Base-by-base conservation (phyloP, 2,797 vertebrate genomes). In the Todus mexicanus region DNA sequence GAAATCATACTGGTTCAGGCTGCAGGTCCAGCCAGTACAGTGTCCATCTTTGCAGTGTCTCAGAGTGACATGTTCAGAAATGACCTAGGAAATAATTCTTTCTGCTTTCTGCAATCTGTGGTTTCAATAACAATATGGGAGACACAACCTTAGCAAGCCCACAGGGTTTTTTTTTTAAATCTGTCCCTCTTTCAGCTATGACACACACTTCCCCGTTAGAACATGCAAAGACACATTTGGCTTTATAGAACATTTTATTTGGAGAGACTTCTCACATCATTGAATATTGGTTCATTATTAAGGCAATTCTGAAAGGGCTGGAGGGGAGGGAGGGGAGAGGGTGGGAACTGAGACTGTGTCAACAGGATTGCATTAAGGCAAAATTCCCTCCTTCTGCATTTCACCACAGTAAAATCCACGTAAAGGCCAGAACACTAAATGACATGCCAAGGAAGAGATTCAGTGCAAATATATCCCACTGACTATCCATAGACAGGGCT, bases 241-340 rank as follows among this genome's bases (percentile, higher is more conserved):
- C 92, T 95, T 93, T 23, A 83, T 38, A 88, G 91, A 96, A 95
- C 48, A 71, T 74, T 98, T 97, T 98, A 97, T 97, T 97, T 82
- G 68, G 69, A 97, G 93, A 93, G 14, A 75, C 14, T 48, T 84
- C 27, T 66, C 50, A 74, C 4, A 2, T 92, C 68, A 72, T 23
- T 85, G 90, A 83, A 63, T 88, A 91, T 78, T 89, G 54, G 69
- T 91, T 97, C 79, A 83, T 87, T 42, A 63, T 97, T 97, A 97
- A 97, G 96, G 96, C 96, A 94, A 17, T 92, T 96, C 93, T 23
- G 63, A 87, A 75, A n/a, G 89, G 73, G 40, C 13, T 54, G 63
- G 51, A 75, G 33, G 33, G 73, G 26, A 50, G 26, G 50, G 68
- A 33, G 33, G 23, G 35, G 23, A 60, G 53, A 43, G 45, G 66